Evolutionary conservation across 2,888 invertebrate genomes (phyloP), one percentile per base, ranked within the genome.

Genomic region (Ennomos erosarius): DNA sequence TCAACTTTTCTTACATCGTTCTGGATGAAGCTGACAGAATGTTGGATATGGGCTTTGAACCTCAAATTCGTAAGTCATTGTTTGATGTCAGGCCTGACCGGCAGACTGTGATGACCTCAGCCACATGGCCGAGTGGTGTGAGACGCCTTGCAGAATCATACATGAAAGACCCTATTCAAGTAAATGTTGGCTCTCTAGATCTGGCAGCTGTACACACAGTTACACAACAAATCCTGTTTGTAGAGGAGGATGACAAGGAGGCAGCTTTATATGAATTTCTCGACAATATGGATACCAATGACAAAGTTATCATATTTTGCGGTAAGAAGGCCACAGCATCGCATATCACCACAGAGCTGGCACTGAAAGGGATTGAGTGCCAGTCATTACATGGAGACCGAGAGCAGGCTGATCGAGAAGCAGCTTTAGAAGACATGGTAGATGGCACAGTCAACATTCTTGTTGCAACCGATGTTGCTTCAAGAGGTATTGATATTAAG

Each of bases 41-140:
- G 97, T 87, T 97, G 67, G 97, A 97, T 73, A 96, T 97, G 95
- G 97, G 97, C 12, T 97, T 97, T 78, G 97, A 97, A 75, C 97
- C 97, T 3, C 97, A 95, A 93, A 99, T 99, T 66, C 94, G 97
- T 39, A 96, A 96, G 79, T 95, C 96, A 10, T 87, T 98, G 67
- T 92, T 96, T 59, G 95, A 96, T 76, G 95, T 98, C 16, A 94
- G 98, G 53, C 97, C 98, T 8, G 98, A 98, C 78, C 90, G 98
- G 53, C 98, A 99, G 82, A 98, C 98, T n/a, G 95, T 99, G 0
- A 98, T 99, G 98, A 99, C 99, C 0, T 97, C 97, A 79, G 99
- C 99, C 10, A 99, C 99, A 0, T 99, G 99, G 99, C 99, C 99
- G 0, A 89, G 94, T 52, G 97, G 96, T 42, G 98, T 99, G 1